Percentiles rank a stretch among this genome's conserved stretches.
phyloP scores from a whole-genome alignment of 2,113 vertebrate species.

The Heterotilapia buettikoferi region DNA sequence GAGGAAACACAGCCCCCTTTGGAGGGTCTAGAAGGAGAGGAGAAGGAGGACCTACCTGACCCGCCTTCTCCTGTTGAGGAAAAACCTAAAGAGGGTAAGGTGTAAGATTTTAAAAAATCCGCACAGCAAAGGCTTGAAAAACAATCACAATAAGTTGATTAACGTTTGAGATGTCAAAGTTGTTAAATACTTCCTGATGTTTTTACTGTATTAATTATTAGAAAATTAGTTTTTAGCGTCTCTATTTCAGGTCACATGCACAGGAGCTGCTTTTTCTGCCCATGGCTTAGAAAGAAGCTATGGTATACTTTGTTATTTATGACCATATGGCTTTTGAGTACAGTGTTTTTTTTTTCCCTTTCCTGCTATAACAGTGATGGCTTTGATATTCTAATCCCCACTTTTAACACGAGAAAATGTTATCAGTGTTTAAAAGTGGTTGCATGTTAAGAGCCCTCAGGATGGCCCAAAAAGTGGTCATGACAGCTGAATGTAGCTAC shows the following conservation, averaged over 20 bases:
- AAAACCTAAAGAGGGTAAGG: conserved; percentile 61
- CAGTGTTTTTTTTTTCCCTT: not conserved
- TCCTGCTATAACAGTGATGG: not conserved
- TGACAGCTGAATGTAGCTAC: not conserved
- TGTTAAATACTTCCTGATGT: not conserved
- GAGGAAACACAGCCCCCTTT: not conserved
- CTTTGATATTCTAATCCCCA: not conserved
- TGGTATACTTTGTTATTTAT: not conserved
- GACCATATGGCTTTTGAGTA: not conserved
- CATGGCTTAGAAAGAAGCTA: not conserved
- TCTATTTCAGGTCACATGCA: not conserved
- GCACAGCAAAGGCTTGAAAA: not conserved
- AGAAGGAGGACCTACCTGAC: conserved; percentile 69
- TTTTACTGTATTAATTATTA: not conserved
- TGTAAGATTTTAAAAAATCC: not conserved
- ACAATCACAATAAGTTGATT: not conserved
- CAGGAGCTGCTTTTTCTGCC: not conserved
- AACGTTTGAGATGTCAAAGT: not conserved
- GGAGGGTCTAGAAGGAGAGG: conserved; percentile 42
- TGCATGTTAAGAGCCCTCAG: not conserved
- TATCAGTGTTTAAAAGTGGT: not conserved
- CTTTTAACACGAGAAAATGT: not conserved
- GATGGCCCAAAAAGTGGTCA: not conserved
- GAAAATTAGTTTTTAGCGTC: not conserved
- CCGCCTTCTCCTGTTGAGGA: conserved; percentile 54